Conservation (phyloP, 2,113 vertebrate species). For the Barnardius zonarius region DNA sequence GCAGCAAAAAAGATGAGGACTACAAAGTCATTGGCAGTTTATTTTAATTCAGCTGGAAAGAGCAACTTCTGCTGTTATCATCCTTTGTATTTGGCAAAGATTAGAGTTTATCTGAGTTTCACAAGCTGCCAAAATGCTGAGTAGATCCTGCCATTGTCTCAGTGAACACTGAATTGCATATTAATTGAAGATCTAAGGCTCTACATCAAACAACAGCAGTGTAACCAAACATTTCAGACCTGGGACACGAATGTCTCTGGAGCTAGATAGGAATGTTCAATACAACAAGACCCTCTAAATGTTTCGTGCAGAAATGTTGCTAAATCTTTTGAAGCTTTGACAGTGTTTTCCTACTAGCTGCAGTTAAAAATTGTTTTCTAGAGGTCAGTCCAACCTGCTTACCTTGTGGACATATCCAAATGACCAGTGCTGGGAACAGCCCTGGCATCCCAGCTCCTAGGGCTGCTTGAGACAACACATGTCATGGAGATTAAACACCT, state of each 20-base stretch:
- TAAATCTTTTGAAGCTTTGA: conserved; percentile 36
- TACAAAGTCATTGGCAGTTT: background rate
- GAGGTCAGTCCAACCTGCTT: conserved; percentile 7
- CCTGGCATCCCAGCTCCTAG: background rate
- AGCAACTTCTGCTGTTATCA: conserved; percentile 12
- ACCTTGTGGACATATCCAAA: background rate
- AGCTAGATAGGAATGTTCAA: conserved; percentile 26
- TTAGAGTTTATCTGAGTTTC: conserved; percentile 35
- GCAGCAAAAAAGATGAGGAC: background rate
- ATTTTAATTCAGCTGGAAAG: conserved; percentile 12
- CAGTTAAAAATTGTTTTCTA: conserved; percentile 39
- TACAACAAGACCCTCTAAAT: conserved; percentile 51
- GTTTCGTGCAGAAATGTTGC: conserved; percentile 44
- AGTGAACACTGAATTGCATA: conserved; percentile 40
- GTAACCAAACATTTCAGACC: conserved; percentile 7
- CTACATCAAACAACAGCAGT: conserved; percentile 18
- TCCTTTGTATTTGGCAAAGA: conserved; percentile 33
- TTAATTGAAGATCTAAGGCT: conserved; percentile 52
- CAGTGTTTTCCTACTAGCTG: conserved; percentile 50
- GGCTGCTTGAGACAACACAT: background rate
- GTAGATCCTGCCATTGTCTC: conserved; percentile 25
- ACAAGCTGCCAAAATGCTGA: conserved; percentile 26
- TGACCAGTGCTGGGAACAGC: background rate
- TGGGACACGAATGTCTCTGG: conserved; percentile 30
- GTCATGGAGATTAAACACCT: background rate